phyloP scores from a whole-genome alignment of 2,888 invertebrate genomes.

The Allophyes oxyacanthae region DNA sequence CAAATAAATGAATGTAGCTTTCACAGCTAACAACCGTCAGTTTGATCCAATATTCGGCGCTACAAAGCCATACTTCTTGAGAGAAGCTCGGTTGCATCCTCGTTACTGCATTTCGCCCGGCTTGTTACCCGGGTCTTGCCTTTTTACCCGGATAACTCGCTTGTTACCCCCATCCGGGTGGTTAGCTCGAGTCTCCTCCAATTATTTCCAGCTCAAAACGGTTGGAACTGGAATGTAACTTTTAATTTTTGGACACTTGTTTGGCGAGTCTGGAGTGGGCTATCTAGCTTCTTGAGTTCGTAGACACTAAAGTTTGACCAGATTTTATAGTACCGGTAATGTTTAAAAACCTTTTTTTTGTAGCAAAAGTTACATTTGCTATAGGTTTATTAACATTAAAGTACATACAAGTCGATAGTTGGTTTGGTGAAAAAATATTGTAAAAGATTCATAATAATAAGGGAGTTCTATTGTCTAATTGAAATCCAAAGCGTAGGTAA shows the following conservation, averaged over 20 bases:
- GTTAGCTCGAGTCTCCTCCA: constrained; percentile 87
- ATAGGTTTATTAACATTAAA: too few relatives aligned
- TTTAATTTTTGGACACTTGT: constrained; percentile 63
- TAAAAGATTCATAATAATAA: too few relatives aligned
- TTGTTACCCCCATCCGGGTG: constrained; percentile 82
- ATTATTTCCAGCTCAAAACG: constrained; percentile 83
- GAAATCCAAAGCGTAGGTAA: too few relatives aligned
- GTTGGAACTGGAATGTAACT: constrained; percentile 74
- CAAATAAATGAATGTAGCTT: background rate
- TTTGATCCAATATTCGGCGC: constrained; percentile 47
- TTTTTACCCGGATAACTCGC: constrained; percentile 75
- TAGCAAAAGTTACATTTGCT: too few relatives aligned
- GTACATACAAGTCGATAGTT: too few relatives aligned
- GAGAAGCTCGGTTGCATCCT: constrained; percentile 71
- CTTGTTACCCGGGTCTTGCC: constrained; percentile 71
- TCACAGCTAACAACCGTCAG: constrained; percentile 17
- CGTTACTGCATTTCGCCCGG: constrained; percentile 68
- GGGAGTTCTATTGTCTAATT: too few relatives aligned
- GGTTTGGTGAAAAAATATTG: too few relatives aligned
- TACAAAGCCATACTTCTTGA: constrained; percentile 66
- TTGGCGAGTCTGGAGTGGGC: constrained; percentile 34
- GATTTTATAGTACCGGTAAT: constrained; percentile 5
- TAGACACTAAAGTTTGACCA: constrained; percentile 30
- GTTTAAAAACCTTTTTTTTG: constrained; percentile 1
- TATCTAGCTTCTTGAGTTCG: constrained; percentile 24